These are phyloP conservation scores for Macrosteles quadrilineatus DNA, from an alignment of 1,140 invertebrate genomes.

Conservation along the genomic window DNA sequence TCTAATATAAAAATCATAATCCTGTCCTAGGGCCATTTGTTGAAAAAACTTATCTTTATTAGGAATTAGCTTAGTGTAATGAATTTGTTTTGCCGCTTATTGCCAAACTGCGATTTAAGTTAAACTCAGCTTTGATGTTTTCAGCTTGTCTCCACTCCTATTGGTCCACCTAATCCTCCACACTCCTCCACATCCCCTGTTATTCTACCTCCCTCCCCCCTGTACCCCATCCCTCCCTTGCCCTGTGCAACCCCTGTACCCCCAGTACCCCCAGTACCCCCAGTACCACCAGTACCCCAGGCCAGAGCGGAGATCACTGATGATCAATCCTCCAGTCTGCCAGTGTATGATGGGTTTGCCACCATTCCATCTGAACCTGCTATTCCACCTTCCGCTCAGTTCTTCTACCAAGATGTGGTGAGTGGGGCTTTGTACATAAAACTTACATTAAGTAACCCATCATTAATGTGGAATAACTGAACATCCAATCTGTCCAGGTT, in stretches of 20 bases:
- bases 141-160: conserved; percentile 63
- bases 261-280: not conserved
- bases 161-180: conserved; percentile 52
- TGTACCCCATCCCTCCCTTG: conserved; percentile 19
- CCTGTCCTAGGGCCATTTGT: no score
- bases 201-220: conserved; percentile 35
- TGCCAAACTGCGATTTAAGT: no score
- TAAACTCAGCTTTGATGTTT: no score
- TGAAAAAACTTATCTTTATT: no score
- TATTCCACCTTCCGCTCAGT: conserved; percentile 37
- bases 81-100: no score
- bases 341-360: conserved; percentile 41
- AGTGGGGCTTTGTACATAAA: no score
- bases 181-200: conserved; percentile 39
- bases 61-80: no score
- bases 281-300: not conserved
- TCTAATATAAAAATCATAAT: no score
- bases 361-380: conserved; percentile 18
- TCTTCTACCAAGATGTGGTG: conserved; percentile 39
- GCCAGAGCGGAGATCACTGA: no score
- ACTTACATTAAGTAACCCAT: no score
- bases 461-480: no score
- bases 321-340: conserved; percentile 30
- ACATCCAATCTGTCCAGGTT: no score
- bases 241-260: conserved; percentile 21